Conservation (phyloP, 2,113 vertebrate species). For the Misgurnus mizolepis region DNA sequence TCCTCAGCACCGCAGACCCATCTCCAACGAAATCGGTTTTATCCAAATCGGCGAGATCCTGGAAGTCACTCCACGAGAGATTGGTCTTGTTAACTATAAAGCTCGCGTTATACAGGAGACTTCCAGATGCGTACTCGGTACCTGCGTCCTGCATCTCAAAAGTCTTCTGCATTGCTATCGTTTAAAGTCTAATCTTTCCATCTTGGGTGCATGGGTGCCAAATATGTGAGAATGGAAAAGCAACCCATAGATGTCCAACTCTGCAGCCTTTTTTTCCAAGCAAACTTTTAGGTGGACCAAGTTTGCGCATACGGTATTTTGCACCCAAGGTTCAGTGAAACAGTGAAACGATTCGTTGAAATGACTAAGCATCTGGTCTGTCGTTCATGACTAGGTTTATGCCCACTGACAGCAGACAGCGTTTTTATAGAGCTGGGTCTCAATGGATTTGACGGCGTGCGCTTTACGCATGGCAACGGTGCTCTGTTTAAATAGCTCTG, state of each 20-base stretch:
- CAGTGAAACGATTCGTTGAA: neutral
- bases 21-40: slow-evolving; percentile 71
- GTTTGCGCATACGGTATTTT: neutral
- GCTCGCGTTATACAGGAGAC: slow-evolving; percentile 61
- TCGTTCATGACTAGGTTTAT: neutral
- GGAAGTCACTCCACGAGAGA: slow-evolving; percentile 66
- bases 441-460: slow-evolving; percentile 52
- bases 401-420: neutral
- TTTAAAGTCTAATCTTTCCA: slow-evolving; percentile 63
- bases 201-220: neutral
- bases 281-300: neutral
- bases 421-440: slow-evolving; percentile 43
- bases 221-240: neutral
- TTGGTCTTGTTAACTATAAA: slow-evolving; percentile 72
- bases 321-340: neutral
- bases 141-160: slow-evolving; percentile 65
- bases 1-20: slow-evolving; percentile 76
- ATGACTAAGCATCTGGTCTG: neutral
- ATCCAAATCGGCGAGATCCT: slow-evolving; percentile 64
- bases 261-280: neutral
- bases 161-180: slow-evolving; percentile 55
- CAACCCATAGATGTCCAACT: neutral
- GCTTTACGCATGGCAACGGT: slow-evolving; percentile 8
- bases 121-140: slow-evolving; percentile 40
- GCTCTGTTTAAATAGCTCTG: slow-evolving; percentile 9